Base-by-base conservation (phyloP, 1,140 invertebrate species). In the Hestina assimilis region DNA sequence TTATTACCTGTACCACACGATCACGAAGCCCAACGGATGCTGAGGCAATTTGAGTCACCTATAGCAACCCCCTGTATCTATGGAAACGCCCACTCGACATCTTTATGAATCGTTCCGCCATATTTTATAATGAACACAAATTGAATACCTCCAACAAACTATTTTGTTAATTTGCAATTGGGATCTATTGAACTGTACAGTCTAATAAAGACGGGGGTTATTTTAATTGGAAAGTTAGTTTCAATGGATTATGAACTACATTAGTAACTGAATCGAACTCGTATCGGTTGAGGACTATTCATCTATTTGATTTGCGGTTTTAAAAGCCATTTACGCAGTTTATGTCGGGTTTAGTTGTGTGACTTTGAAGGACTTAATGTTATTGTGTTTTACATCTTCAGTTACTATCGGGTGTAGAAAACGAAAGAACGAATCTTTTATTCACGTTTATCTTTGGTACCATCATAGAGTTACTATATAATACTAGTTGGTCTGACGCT, bases 41-140 rank as follows among this genome's bases (percentile, higher is more conserved):
- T 72, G 52, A 71, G 69, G 71, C 71, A 78, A 83, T 76, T 67
- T 69, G 50, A 62, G 60, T 80, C 70, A 74, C 81, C 79, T 73
- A 77, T 85, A 74, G 82, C 82, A 85, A 83, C 83, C 65, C 72
- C 68, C 67, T 42, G 80, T 86, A 66, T 69, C 83, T 76, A 86
- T 83, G 73, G 80, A 19, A 75, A 86, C 79, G 57, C 68, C 68
- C 69, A 59, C 67, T 69, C 66, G 45, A 68, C 54, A 74, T 75
- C 78, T 81, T 81, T 76, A 79, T 79, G 76, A 81, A 69, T 68
- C 66, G 65, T 58, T 66, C 63, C 60, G 66, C 68, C 66, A 69
- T 80, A 75, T 69, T 74, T 72, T 69, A 77, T 76, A 79, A 81
- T 75, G 74, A 79, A 75, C 75, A 69, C 60, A 75, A 78, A 78